Evolutionary conservation across 2,888 invertebrate species (phyloP).

Genomic region (Carabus problematicus): DNA sequence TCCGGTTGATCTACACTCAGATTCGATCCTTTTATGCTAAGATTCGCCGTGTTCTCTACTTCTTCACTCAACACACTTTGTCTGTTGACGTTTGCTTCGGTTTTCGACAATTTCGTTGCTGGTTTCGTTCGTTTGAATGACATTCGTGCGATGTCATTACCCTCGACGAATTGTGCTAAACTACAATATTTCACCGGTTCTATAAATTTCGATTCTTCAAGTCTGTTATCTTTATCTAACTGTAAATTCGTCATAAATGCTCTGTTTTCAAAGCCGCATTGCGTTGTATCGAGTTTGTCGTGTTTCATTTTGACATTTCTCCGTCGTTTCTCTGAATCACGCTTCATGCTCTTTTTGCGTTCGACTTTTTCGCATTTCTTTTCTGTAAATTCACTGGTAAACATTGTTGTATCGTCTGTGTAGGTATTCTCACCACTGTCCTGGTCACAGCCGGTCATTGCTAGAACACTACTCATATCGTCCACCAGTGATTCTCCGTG

Average conservation of each 20-base stretch:
- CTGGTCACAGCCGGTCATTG: slow-evolving; percentile 70
- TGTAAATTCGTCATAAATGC: slow-evolving; percentile 67
- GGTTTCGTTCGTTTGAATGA: slow-evolving; percentile 68
- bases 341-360: slow-evolving; percentile 65
- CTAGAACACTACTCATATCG: slow-evolving; percentile 78
- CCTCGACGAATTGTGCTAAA: slow-evolving; percentile 82
- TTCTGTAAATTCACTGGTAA: slow-evolving; percentile 62
- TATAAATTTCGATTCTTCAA: slow-evolving; percentile 59
- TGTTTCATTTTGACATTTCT: slow-evolving; percentile 56
- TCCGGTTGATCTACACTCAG: slow-evolving; percentile 44
- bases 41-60: slow-evolving; percentile 43
- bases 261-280: slow-evolving; percentile 77
- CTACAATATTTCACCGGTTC: slow-evolving; percentile 77
- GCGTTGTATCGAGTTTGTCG: slow-evolving; percentile 62
- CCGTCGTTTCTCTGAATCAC: slow-evolving; percentile 58
- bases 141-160: slow-evolving; percentile 80
- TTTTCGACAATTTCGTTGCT: slow-evolving; percentile 56
- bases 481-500: slow-evolving; percentile 82
- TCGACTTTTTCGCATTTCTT: slow-evolving; percentile 61
- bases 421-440: slow-evolving; percentile 68
- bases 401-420: slow-evolving; percentile 74
- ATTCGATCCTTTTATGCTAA: slow-evolving; percentile 49
- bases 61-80: slow-evolving; percentile 57
- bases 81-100: slow-evolving; percentile 56
- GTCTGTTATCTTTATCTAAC: slow-evolving; percentile 61